phyloP scores from a whole-genome alignment of 2,888 invertebrate species.

The Protodeltote pygarga region DNA sequence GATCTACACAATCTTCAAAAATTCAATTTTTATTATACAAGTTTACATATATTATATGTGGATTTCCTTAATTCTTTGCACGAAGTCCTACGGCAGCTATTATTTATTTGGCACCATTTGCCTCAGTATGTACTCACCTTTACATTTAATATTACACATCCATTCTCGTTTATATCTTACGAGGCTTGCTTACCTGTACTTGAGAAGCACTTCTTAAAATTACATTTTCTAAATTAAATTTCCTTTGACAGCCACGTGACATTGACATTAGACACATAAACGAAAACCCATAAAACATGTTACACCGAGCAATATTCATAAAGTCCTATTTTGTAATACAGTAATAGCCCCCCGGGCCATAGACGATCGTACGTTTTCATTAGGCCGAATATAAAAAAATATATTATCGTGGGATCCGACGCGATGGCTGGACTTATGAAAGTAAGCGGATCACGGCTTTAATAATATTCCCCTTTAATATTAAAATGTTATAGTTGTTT shows the following conservation, averaged over 20 bases:
- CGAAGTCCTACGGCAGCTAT: too few species aligned
- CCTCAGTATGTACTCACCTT: too few species aligned
- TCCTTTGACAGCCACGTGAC: constrained; percentile 10
- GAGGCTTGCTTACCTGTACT: too few species aligned
- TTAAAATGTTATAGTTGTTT: constrained; percentile 34
- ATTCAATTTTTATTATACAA: too few species aligned
- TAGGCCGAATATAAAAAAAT: constrained; percentile 40
- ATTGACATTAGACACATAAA: constrained; percentile 19
- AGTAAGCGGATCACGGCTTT: constrained; percentile 40
- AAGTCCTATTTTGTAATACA: constrained; percentile 33
- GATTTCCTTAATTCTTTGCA: too few species aligned
- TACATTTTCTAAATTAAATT: background rate
- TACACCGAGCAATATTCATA: constrained; percentile 33
- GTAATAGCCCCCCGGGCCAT: constrained; percentile 19
- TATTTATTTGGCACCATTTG: too few species aligned
- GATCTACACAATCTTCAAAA: too few species aligned
- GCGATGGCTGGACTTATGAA: constrained; percentile 33
- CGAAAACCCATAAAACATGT: constrained; percentile 26
- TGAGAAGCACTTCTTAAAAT: too few species aligned
- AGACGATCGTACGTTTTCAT: constrained; percentile 44
- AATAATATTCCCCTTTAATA: constrained; percentile 40
- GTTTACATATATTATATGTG: too few species aligned
- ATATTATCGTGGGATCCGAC: constrained; percentile 25
- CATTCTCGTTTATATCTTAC: too few species aligned
- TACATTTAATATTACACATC: too few species aligned